A percentile compares a stretch with the other conserved stretches of the same genome.
Evolutionary conservation across 1,140 invertebrate genomes (phyloP).

Genomic region (Drosophila pectinifera): DNA sequence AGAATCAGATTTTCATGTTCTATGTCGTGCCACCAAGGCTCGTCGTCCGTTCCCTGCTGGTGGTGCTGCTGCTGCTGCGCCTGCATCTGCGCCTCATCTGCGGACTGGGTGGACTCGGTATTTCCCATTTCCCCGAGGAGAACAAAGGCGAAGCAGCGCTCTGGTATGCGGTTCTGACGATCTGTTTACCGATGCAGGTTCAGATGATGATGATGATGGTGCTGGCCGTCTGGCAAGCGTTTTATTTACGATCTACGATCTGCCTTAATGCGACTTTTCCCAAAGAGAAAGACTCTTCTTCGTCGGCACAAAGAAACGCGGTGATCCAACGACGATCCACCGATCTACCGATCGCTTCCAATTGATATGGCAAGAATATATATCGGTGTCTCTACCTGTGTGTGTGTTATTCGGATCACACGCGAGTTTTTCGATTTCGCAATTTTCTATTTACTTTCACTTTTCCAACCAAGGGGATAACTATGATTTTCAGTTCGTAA

Average conservation of each 20-base stretch:
- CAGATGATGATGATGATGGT: too few relatives aligned
- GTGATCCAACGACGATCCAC: constrained; percentile 24
- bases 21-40: constrained; percentile 81
- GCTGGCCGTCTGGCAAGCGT: constrained; percentile 50
- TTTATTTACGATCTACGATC: constrained; percentile 59
- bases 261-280: constrained; percentile 69
- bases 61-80: constrained; percentile 16
- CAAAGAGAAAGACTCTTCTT: constrained; percentile 39
- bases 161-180: constrained; percentile 61
- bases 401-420: constrained; percentile 34
- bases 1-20: constrained; percentile 79
- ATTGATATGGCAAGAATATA: constrained; percentile 36
- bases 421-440: constrained; percentile 70
- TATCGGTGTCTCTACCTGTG: constrained; percentile 26
- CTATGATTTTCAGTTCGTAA: background rate
- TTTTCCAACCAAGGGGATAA: constrained; percentile 23
- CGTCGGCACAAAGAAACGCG: constrained; percentile 33
- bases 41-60: constrained; percentile 32
- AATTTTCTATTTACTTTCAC: constrained; percentile 76
- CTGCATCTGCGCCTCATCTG: constrained; percentile 47
- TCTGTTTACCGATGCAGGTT: constrained; percentile 47
- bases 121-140: constrained; percentile 60
- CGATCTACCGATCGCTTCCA: constrained; percentile 24
- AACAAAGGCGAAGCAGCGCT: constrained; percentile 51
- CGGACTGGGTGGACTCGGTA: constrained; percentile 58